phyloP scores from a whole-genome alignment of 2,797 vertebrate species.

The Enteromius anoplus region DNA sequence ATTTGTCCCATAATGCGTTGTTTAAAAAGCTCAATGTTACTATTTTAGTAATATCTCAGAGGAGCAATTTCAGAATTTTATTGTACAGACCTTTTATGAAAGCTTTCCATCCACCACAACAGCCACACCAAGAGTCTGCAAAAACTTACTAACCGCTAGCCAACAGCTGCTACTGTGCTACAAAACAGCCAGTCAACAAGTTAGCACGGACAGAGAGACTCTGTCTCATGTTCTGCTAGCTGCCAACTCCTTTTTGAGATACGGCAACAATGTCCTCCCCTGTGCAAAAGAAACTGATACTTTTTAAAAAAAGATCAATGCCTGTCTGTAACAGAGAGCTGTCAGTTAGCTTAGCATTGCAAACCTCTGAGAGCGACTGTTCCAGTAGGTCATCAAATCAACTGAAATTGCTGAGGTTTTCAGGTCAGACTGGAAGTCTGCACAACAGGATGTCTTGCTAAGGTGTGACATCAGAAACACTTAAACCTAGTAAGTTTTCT shows the following conservation, averaged over 20 bases:
- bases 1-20: neutral
- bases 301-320: neutral
- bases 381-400: neutral
- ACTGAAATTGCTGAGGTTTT: constrained; percentile 28
- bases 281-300: constrained; percentile 31
- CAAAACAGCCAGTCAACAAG: constrained; percentile 25
- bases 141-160: constrained; percentile 31
- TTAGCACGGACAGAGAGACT: constrained; percentile 32
- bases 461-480: neutral
- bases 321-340: neutral
- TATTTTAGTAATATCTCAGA: constrained; percentile 20
- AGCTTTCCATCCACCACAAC: constrained; percentile 27
- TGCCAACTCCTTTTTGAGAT: constrained; percentile 18
- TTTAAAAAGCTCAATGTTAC: neutral
- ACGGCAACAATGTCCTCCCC: constrained; percentile 9
- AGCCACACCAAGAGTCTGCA: constrained; percentile 30
- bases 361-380: neutral
- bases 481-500: neutral
- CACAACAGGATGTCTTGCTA: constrained; percentile 36
- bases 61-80: neutral
- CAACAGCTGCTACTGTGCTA: constrained; percentile 24
- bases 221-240: constrained; percentile 24
- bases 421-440: neutral
- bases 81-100: constrained; percentile 27
- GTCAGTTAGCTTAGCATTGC: neutral